These are phyloP conservation scores for Lagopus leucura DNA, from an alignment of 2,113 vertebrate species.

Conservation along the genomic window DNA sequence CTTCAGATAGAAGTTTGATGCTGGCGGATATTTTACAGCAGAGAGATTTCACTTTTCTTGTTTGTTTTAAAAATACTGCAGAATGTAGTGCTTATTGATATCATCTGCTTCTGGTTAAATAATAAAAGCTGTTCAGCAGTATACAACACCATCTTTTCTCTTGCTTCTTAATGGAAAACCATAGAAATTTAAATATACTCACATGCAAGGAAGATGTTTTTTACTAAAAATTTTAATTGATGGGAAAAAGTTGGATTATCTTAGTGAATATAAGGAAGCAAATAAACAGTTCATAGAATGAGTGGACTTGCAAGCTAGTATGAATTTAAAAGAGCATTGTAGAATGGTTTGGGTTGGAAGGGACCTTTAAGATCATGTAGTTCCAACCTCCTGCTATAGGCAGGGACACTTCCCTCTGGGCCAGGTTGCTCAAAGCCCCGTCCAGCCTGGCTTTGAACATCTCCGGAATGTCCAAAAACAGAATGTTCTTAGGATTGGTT, in stretches of 20 bases:
- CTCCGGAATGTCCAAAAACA: not conserved
- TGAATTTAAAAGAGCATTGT: not conserved
- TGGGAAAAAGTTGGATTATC: not conserved
- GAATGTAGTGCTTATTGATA: not conserved
- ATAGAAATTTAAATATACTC: not conserved
- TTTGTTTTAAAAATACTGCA: not conserved
- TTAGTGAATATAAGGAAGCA: not conserved
- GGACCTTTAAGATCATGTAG: too few species aligned
- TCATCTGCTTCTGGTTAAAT: not conserved
- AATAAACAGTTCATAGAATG: not conserved
- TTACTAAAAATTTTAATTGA: not conserved
- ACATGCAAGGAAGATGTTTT: not conserved
- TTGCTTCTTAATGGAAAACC: not conserved
- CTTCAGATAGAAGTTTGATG: not conserved
- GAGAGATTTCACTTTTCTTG: not conserved
- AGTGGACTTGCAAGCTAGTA: not conserved
- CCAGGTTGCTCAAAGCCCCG: too few species aligned
- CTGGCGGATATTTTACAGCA: not conserved
- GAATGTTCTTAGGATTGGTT: not conserved
- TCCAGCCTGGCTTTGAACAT: too few species aligned
- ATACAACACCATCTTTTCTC: not conserved
- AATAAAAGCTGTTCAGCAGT: not conserved
- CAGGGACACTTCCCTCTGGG: too few species aligned
- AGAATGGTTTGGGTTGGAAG: too few species aligned
- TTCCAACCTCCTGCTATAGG: too few species aligned